Evolutionary conservation across 2,113 vertebrate species (phyloP).

Genomic region (Antechinus flavipes): DNA sequence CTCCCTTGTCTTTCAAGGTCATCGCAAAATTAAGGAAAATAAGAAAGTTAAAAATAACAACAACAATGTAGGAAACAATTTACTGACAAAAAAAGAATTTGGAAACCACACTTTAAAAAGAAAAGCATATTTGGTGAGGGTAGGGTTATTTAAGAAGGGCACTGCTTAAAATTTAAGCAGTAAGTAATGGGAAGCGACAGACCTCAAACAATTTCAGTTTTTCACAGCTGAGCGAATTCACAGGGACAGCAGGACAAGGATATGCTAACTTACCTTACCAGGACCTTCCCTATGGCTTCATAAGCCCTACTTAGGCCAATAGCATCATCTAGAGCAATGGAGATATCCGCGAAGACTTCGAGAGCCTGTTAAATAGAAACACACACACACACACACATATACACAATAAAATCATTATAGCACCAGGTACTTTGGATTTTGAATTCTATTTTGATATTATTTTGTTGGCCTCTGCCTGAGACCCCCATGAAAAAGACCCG

Average conservation of each 20-base stretch:
- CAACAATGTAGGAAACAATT: background rate
- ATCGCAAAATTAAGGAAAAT: constrained; percentile 26
- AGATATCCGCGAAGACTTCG: constrained; percentile 80
- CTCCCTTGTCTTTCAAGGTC: constrained; percentile 51
- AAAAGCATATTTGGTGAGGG: constrained; percentile 73
- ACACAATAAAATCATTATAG: background rate
- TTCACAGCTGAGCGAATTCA: constrained; percentile 84
- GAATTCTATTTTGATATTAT: background rate
- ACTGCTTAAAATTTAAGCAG: constrained; percentile 87
- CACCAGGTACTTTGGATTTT: background rate
- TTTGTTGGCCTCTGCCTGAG: background rate
- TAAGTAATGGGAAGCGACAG: constrained; percentile 86
- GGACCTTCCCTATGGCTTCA: constrained; percentile 83
- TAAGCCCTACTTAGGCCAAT: constrained; percentile 84
- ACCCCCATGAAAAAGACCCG: background rate
- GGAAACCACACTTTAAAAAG: constrained; percentile 57
- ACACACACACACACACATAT: background rate
- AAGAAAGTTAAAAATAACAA: background rate
- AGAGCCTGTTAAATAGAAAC: constrained; percentile 79
- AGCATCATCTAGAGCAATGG: constrained; percentile 79
- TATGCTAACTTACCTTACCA: constrained; percentile 85
- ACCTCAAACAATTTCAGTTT: constrained; percentile 86
- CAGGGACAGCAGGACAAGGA: constrained; percentile 82
- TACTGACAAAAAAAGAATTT: constrained; percentile 62
- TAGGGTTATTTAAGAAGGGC: constrained; percentile 85